Conservation (phyloP, 2,888 invertebrate species). For the Tipula vernalis region DNA sequence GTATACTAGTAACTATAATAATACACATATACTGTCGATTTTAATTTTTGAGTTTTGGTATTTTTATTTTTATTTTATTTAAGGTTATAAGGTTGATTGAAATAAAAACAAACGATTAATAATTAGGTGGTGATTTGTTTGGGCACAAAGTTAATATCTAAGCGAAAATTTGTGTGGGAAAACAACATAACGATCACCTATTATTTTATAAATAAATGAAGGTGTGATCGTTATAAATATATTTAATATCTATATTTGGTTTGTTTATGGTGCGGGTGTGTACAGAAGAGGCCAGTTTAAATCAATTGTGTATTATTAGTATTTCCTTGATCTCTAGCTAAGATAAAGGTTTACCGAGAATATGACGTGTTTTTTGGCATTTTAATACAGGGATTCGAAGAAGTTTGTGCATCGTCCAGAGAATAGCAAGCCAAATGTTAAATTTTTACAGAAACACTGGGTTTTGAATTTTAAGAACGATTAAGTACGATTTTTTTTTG, state of each 20-base stretch:
- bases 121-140: conserved; percentile 4
- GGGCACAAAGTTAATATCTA: background rate
- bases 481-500: too few species aligned
- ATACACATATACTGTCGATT: background rate
- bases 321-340: too few species aligned
- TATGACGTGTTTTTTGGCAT: too few species aligned
- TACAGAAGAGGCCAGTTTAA: background rate
- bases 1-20: background rate
- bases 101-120: conserved; percentile 4
- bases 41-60: background rate
- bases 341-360: too few species aligned
- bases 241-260: background rate
- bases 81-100: conserved; percentile 4
- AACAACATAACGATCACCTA: background rate
- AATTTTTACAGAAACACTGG: too few species aligned
- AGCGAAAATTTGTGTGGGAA: background rate
- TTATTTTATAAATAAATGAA: background rate
- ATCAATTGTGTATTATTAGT: background rate
- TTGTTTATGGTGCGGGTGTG: background rate
- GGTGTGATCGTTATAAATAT: background rate
- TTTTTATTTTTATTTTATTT: background rate
- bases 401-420: too few species aligned
- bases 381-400: too few species aligned
- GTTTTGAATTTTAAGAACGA: too few species aligned
- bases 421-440: too few species aligned